Percentiles rank a stretch among this genome's conserved stretches.
phyloP scores from a whole-genome alignment of 2,888 invertebrate genomes.

The Desoria tigrina region DNA sequence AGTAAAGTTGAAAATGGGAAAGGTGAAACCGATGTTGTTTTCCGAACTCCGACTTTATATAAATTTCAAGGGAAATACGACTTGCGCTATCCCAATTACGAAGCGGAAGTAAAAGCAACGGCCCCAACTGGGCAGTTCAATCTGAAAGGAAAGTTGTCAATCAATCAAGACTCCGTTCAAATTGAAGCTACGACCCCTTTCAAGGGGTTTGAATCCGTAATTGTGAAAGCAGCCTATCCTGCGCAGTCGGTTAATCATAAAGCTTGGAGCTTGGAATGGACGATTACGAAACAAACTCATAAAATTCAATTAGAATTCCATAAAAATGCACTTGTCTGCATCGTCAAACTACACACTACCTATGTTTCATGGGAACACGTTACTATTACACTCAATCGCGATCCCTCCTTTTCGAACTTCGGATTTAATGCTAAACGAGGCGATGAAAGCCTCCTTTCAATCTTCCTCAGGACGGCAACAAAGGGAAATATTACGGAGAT shows the following conservation, averaged over 20 bases:
- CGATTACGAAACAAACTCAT: background rate
- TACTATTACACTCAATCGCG: slow-evolving; percentile 28
- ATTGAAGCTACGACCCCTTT: slow-evolving; percentile 47
- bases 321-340: background rate
- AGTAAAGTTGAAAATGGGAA: background rate
- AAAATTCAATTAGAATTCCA: background rate
- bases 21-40: background rate
- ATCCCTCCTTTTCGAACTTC: slow-evolving; percentile 25
- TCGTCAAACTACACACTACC: slow-evolving; percentile 40
- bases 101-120: slow-evolving; percentile 28
- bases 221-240: slow-evolving; percentile 27
- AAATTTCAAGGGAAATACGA: slow-evolving; percentile 46
- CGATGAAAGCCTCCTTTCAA: slow-evolving; percentile 40
- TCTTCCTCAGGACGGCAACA: background rate
- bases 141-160: slow-evolving; percentile 38
- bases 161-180: slow-evolving; percentile 28
- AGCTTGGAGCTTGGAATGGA: background rate
- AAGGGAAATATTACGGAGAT: background rate
- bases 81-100: slow-evolving; percentile 42
- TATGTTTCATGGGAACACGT: slow-evolving; percentile 45
- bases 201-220: slow-evolving; percentile 38
- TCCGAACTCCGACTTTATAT: slow-evolving; percentile 1
- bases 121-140: slow-evolving; percentile 32
- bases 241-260: slow-evolving; percentile 8
- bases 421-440: slow-evolving; percentile 33